These are phyloP conservation scores for Lycophotia porphyrea DNA, from an alignment of 2,888 invertebrate genomes.

Conservation along the genomic window DNA sequence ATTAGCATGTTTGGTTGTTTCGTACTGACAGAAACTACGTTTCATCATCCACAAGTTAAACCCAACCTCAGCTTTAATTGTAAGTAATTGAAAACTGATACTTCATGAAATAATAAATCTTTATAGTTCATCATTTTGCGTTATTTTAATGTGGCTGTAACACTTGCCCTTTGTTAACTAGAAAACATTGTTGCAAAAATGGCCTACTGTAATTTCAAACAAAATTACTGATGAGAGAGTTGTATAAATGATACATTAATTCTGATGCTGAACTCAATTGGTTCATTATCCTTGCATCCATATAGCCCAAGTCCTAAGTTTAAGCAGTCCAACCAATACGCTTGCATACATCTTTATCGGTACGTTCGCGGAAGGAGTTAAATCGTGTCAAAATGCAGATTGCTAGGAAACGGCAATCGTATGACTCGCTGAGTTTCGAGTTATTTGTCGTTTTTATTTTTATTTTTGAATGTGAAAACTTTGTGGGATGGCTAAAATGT, in stretches of 20 bases:
- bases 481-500: background rate
- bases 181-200: too few species aligned
- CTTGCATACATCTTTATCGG: constrained; percentile 48
- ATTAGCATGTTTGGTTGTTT: too few species aligned
- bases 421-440: constrained; percentile 12
- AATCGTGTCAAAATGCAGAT: constrained; percentile 66
- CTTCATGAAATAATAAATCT: too few species aligned
- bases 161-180: too few species aligned
- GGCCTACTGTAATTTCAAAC: too few species aligned
- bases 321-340: background rate
- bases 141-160: too few species aligned
- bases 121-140: too few species aligned
- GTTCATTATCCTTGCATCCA: background rate
- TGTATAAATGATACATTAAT: background rate
- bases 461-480: background rate
- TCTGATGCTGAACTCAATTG: background rate
- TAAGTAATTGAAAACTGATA: too few species aligned
- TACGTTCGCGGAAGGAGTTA: constrained; percentile 58
- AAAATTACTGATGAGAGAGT: too few species aligned
- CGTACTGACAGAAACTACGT: too few species aligned
- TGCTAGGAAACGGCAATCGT: constrained; percentile 61
- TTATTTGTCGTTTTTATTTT: constrained; percentile 28
- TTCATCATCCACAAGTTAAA: too few species aligned
- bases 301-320: constrained; percentile 11
- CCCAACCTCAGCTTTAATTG: too few species aligned